Evolutionary conservation across 2,113 vertebrate species (phyloP).

Genomic region (Chionodraco myersi): DNA sequence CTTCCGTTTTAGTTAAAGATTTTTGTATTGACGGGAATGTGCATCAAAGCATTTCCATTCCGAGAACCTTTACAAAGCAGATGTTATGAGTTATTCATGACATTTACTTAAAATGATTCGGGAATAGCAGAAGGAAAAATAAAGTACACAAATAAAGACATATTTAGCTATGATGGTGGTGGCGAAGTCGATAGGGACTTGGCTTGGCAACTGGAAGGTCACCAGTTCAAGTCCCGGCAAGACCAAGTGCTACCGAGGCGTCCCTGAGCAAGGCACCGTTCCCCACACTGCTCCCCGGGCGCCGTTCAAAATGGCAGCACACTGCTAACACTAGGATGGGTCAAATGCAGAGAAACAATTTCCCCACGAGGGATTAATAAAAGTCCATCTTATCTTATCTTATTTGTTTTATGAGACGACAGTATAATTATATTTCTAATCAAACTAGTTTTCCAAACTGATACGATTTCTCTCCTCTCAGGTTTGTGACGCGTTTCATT

Average conservation of each 20-base stretch:
- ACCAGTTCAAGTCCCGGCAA: no score
- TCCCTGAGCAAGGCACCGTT: no score
- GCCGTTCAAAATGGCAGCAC: no score
- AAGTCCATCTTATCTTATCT: no score
- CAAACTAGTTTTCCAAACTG: neutral
- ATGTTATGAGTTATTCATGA: constrained; percentile 16
- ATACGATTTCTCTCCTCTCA: constrained; percentile 62
- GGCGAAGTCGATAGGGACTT: no score
- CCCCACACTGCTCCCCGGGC: no score
- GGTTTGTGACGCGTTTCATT: constrained; percentile 98
- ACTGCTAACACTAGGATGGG: no score
- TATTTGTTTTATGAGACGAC: neutral
- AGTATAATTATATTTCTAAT: neutral
- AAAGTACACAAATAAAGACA: neutral
- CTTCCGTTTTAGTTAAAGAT: neutral
- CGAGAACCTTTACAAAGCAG: neutral
- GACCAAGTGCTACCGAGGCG: no score
- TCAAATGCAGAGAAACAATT: no score
- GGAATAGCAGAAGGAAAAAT: neutral
- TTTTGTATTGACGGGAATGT: constrained; percentile 1
- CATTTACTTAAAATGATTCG: neutral
- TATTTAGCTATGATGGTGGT: neutral
- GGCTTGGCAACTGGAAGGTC: no score
- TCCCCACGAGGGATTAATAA: no score
- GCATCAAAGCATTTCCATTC: constrained; percentile 22